Base-by-base conservation (phyloP, 1,140 invertebrate species). In the Melitaea cinxia region DNA sequence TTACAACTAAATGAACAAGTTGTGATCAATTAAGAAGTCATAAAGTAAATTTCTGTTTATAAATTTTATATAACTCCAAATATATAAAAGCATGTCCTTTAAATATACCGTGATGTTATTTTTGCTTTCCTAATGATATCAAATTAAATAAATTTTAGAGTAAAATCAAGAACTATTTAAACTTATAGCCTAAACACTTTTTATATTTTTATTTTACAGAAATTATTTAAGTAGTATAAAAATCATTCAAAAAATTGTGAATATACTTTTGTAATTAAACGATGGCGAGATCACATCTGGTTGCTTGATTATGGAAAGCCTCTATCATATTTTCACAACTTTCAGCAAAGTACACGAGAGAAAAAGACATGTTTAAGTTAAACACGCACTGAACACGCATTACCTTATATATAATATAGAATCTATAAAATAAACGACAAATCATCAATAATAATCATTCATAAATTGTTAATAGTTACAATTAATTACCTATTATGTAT, bases 401-500 rank as follows among this genome's bases (percentile, higher is more conserved):
- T n/a, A n/a, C n/a, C n/a, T n/a, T n/a, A n/a, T n/a, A n/a, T n/a
- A n/a, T n/a, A n/a, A n/a, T n/a, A n/a, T n/a, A n/a, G n/a, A n/a
- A n/a, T n/a, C n/a, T n/a, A n/a, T n/a, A n/a, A n/a, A n/a, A 42
- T 14, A 42, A 17, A 42, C n/a, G 15, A 42, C 37, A 42, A 42
- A 42, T 42, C 37, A 42, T 17, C 37, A 42, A 42, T 37, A 28
- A 28, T 35, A 47, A 47, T n/a, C 21, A 21, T 19, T 4, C 23
- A 47, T 19, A 23, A 21, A 47, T 47, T 47, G 19, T 23, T 10
- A 47, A 47, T 19, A 21, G 19, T 47, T 47, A 47, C n/a, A 23
- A 47, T 47, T 23, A 23, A 47, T 47, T 19, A 47, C 21, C 42
- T 47, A 47, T 17, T n/a, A 19, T 21, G 42, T 47, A 47, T 47